Percentiles rank a stretch among this genome's conserved stretches.
phyloP scores from a whole-genome alignment of 1,140 invertebrate species.

The Megalopta genalis region DNA sequence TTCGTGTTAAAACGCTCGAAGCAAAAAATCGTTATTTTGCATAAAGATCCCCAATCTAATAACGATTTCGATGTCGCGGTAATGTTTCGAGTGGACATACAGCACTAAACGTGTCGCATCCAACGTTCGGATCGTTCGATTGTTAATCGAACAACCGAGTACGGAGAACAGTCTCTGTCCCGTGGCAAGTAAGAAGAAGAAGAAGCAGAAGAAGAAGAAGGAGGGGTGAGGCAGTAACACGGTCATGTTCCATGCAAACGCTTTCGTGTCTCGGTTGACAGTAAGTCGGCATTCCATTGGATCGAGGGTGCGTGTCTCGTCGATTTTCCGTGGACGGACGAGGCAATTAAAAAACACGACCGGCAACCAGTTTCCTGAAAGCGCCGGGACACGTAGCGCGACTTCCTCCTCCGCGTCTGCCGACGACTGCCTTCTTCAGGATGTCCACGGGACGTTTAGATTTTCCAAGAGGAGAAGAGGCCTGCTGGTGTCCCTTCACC shows the following conservation, averaged over 20 bases:
- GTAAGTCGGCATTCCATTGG: conserved; percentile 24
- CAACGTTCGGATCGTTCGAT: too few relatives aligned
- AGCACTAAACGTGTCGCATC: too few relatives aligned
- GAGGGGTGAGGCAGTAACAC: neutral
- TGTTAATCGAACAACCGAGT: too few relatives aligned
- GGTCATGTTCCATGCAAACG: conserved; percentile 16
- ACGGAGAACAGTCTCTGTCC: too few relatives aligned
- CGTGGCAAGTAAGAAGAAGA: too few relatives aligned
- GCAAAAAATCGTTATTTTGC: too few relatives aligned
- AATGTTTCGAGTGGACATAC: too few relatives aligned
- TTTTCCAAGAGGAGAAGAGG: neutral
- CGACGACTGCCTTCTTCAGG: neutral
- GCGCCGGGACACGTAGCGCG: neutral
- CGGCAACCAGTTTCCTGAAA: conserved; percentile 39
- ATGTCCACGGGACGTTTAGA: neutral
- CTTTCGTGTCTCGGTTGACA: neutral
- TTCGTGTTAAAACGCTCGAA: too few relatives aligned
- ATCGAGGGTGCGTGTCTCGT: neutral
- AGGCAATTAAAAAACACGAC: conserved; percentile 26
- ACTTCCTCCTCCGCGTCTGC: conserved; percentile 22
- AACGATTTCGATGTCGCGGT: too few relatives aligned
- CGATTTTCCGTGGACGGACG: conserved; percentile 5
- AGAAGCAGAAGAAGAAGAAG: too few relatives aligned
- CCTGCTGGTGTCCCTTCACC: too few relatives aligned
- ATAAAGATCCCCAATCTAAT: too few relatives aligned